Evolutionary conservation across 2,888 invertebrate genomes (phyloP).

Genomic region (Netelia fuscicornis): DNA sequence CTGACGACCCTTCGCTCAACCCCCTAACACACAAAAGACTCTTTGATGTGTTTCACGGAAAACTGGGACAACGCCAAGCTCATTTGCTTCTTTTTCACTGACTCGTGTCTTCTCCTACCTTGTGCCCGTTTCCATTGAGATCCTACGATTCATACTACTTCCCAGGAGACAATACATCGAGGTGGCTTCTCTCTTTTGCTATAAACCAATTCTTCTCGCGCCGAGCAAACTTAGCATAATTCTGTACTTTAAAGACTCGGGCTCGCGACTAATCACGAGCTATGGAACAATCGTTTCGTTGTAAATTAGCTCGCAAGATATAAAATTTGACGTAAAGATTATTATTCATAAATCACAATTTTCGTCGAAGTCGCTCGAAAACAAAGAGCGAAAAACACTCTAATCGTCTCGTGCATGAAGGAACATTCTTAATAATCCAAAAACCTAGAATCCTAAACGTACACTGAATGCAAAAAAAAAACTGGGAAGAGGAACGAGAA

Average conservation of each 20-base stretch:
- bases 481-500: no score
- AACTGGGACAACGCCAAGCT: constrained; percentile 2
- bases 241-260: neutral
- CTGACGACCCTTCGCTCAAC: constrained; percentile 18
- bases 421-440: no score
- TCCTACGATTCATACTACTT: neutral
- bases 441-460: no score
- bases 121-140: neutral
- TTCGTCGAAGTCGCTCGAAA: neutral
- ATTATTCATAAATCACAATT: neutral
- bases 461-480: no score
- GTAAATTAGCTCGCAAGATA: neutral
- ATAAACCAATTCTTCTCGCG: neutral
- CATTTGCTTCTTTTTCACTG: constrained; percentile 18
- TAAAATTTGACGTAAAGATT: neutral
- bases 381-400: no score
- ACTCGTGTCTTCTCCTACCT: neutral
- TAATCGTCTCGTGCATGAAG: no score
- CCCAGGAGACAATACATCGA: neutral
- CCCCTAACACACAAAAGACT: constrained; percentile 15
- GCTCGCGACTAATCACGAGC: neutral
- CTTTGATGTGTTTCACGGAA: constrained; percentile 50
- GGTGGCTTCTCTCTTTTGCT: neutral
- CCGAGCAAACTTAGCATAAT: neutral
- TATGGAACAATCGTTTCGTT: neutral